Percentiles rank a stretch among this genome's conserved stretches.
Conservation (phyloP, 2,888 invertebrate genomes). For the Pyralis farinalis region DNA sequence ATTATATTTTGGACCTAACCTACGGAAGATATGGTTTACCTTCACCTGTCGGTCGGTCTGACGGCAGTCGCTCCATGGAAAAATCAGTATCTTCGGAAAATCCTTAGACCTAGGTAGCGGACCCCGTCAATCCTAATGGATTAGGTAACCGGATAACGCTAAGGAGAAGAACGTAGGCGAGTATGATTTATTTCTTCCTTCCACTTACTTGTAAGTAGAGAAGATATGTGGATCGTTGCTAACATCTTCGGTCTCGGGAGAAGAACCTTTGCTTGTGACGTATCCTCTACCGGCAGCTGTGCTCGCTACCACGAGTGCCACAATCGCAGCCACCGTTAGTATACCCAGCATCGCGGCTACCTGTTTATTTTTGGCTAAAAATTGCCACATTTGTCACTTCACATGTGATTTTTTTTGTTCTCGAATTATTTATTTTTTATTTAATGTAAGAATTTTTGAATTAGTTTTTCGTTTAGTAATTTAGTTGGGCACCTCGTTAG, state of each 20-base stretch:
- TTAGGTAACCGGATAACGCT: too few species aligned
- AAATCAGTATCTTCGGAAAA: too few species aligned
- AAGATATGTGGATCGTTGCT: constrained; percentile 57
- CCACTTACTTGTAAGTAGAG: constrained; percentile 55
- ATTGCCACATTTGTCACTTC: constrained; percentile 54
- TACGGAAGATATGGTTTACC: too few species aligned
- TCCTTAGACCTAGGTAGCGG: too few species aligned
- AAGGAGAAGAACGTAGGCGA: too few species aligned
- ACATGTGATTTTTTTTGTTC: constrained; percentile 7
- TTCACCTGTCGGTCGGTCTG: too few species aligned
- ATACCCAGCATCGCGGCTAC: constrained; percentile 67
- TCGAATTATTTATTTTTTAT: background rate
- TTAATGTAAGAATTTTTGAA: background rate
- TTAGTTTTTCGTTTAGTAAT: constrained; percentile 1
- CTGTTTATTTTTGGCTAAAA: constrained; percentile 66
- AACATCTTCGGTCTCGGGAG: constrained; percentile 57
- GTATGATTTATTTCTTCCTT: too few species aligned
- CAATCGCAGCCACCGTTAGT: constrained; percentile 50
- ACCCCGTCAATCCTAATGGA: too few species aligned
- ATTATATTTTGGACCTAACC: too few species aligned
- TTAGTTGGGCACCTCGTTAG: constrained; percentile 24
- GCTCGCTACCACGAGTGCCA: constrained; percentile 53
- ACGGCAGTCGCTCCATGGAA: too few species aligned
- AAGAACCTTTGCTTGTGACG: constrained; percentile 23
- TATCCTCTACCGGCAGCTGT: constrained; percentile 37